Evolutionary conservation across 2,113 vertebrate species (phyloP).

Genomic region (Chloebia gouldiae): DNA sequence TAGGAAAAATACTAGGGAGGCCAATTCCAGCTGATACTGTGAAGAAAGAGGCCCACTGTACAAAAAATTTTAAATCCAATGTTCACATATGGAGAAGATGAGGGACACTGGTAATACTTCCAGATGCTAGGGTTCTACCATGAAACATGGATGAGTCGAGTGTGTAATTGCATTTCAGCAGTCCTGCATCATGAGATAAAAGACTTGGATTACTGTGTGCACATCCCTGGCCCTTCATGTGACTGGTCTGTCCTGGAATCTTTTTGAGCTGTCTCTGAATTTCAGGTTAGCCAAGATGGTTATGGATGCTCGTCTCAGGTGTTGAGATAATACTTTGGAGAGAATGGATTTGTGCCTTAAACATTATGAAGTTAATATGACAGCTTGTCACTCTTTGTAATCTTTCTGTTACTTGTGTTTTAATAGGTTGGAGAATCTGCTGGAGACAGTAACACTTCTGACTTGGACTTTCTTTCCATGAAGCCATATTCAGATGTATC

Average conservation of each 20-base stretch:
- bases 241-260: not conserved
- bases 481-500: slow-evolving; percentile 92
- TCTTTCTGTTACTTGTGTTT: not conserved
- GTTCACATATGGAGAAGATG: not conserved
- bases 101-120: not conserved
- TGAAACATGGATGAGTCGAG: not conserved
- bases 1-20: not conserved
- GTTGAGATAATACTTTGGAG: not conserved
- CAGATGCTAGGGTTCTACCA: not conserved
- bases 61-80: not conserved
- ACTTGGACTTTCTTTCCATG: slow-evolving; percentile 91
- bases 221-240: not conserved
- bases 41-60: not conserved
- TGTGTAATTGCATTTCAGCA: not conserved
- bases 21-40: not conserved
- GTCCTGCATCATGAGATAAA: not conserved
- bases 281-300: not conserved
- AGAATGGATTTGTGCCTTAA: not conserved
- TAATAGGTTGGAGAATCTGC: slow-evolving; percentile 79
- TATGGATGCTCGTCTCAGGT: not conserved
- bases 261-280: not conserved
- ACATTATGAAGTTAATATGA: not conserved
- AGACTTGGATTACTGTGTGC: not conserved
- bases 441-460: slow-evolving; percentile 79
- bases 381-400: not conserved